Evolutionary conservation across 2,888 invertebrate species (phyloP).

Genomic region (Epirrhoe tristata): DNA sequence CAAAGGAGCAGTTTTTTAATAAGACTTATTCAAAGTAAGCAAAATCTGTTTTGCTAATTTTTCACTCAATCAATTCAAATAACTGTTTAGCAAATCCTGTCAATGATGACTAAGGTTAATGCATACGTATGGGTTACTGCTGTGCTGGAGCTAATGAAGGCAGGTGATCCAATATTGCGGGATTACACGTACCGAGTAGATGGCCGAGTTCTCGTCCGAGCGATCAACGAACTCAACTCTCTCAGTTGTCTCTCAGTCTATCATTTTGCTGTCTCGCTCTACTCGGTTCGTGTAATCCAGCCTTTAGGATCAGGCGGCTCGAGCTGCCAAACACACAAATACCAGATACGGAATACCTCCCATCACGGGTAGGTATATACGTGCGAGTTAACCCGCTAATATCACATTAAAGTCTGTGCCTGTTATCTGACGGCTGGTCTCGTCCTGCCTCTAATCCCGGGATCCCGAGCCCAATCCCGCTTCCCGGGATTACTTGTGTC

Average conservation of each 20-base stretch:
- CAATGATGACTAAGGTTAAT: not conserved
- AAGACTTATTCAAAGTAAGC: too few relatives aligned
- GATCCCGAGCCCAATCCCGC: constrained; percentile 60
- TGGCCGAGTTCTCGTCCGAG: too few relatives aligned
- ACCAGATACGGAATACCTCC: constrained; percentile 10
- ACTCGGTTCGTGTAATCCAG: not conserved
- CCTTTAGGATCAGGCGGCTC: not conserved
- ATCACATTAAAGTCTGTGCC: constrained; percentile 64
- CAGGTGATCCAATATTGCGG: not conserved
- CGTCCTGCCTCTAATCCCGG: constrained; percentile 61
- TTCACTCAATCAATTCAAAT: not conserved
- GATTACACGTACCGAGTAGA: too few relatives aligned
- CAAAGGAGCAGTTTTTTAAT: too few relatives aligned
- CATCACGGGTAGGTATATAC: constrained; percentile 17
- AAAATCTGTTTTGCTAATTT: too few relatives aligned
- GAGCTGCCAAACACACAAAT: constrained; percentile 13
- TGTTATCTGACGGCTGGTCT: constrained; percentile 62
- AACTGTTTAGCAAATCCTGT: not conserved
- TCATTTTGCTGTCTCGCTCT: too few relatives aligned
- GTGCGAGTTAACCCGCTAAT: constrained; percentile 65
- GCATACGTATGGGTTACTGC: not conserved
- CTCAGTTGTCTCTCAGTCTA: too few relatives aligned
- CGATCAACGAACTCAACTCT: too few relatives aligned
- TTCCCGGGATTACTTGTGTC: constrained; percentile 66
- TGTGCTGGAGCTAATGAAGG: not conserved